Conservation (phyloP, 2,113 vertebrate species). For the Periophthalmodon schlosseri region DNA sequence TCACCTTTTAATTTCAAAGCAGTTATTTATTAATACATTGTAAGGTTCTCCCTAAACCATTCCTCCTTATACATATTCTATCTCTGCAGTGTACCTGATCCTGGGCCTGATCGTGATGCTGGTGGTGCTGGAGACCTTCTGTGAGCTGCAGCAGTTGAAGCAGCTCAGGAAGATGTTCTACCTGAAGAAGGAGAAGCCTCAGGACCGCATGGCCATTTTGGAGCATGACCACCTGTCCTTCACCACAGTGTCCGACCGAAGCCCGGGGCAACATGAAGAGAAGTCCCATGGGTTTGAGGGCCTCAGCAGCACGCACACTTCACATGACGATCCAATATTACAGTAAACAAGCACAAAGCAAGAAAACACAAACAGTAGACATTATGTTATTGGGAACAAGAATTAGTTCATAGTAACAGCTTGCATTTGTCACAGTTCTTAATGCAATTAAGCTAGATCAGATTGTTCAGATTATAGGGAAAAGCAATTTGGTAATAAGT, state of each 20-base stretch:
- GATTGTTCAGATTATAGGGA: constrained; percentile 4
- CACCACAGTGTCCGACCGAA: constrained; percentile 83
- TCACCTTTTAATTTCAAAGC: no score
- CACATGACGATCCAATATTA: constrained; percentile 76
- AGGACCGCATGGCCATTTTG: constrained; percentile 86
- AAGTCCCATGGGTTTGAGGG: constrained; percentile 84
- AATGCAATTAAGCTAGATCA: constrained; percentile 14
- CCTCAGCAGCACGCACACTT: constrained; percentile 67
- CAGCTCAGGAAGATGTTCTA: constrained; percentile 95
- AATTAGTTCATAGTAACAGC: constrained; percentile 17
- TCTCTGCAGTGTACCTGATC: constrained; percentile 85
- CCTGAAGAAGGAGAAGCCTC: constrained; percentile 90
- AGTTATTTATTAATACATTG: neutral
- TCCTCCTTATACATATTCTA: neutral
- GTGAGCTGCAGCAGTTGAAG: constrained; percentile 94
- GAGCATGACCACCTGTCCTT: constrained; percentile 94
- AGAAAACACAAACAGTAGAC: neutral
- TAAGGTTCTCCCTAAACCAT: no score
- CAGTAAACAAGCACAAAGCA: constrained; percentile 70
- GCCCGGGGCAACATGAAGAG: constrained; percentile 72
- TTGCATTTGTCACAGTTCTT: constrained; percentile 24
- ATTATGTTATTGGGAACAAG: neutral
- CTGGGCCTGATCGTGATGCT: constrained; percentile 93
- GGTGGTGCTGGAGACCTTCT: constrained; percentile 96
- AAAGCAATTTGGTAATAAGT: constrained; percentile 4